These are phyloP conservation scores for Lophura nycthemera DNA, from an alignment of 2,113 vertebrate species.

Conservation along the genomic window DNA sequence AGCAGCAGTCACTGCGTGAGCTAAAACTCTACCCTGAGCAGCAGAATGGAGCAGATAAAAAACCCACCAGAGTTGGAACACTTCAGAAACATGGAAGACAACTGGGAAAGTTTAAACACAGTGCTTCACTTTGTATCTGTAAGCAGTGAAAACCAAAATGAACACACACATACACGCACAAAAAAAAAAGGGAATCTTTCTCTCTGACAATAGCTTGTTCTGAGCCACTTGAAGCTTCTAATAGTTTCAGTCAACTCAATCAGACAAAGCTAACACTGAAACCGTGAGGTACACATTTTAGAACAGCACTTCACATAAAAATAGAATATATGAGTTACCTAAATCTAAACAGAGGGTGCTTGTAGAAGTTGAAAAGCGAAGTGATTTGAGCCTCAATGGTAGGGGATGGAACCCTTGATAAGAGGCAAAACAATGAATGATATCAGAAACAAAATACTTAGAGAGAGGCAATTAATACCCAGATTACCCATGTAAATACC, in stretches of 20 bases:
- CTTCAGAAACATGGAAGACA: background rate
- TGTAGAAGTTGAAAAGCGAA: background rate
- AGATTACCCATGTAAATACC: background rate
- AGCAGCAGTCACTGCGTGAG: background rate
- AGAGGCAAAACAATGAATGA: background rate
- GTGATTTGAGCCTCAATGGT: background rate
- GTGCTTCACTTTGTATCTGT: background rate
- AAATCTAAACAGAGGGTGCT: background rate
- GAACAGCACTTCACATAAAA: background rate
- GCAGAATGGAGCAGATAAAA: background rate
- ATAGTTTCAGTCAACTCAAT: background rate
- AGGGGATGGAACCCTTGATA: background rate
- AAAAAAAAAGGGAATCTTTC: background rate
- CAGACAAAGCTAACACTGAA: background rate
- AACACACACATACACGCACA: too few species aligned
- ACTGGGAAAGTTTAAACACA: background rate
- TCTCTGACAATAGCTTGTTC: background rate
- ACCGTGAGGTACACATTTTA: background rate
- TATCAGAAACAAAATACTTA: background rate
- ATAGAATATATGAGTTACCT: background rate
- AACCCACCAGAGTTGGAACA: background rate
- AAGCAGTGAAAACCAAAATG: background rate
- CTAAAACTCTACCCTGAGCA: background rate
- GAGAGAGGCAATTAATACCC: background rate
- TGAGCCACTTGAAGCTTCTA: constrained; percentile 23